Evolutionary conservation across 1,140 invertebrate genomes (phyloP).

Genomic region (Rhagoletis zephyria): DNA sequence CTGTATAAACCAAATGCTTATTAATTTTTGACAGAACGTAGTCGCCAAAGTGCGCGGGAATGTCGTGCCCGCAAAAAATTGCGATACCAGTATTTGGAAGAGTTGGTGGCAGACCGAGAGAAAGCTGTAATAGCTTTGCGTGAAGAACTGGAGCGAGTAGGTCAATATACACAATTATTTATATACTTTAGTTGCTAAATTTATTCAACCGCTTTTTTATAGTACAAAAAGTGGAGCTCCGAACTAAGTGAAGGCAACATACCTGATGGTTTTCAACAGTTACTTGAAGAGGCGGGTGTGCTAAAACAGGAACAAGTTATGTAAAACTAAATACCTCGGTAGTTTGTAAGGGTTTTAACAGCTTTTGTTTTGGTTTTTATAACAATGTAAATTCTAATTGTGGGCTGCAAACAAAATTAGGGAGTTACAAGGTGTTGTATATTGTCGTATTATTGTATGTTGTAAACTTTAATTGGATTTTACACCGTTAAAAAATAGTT

Average conservation of each 20-base stretch:
- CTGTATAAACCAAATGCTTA: constrained; percentile 64
- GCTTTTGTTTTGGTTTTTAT: background rate
- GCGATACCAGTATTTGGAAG: constrained; percentile 96
- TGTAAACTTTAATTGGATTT: no score
- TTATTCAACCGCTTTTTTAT: constrained; percentile 69
- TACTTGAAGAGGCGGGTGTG: constrained; percentile 81
- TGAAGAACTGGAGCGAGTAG: constrained; percentile 92
- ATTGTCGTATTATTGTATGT: no score
- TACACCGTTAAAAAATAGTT: no score
- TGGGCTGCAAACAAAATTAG: no score
- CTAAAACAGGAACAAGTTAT: constrained; percentile 77
- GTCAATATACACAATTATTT: constrained; percentile 67
- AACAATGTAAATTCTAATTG: background rate
- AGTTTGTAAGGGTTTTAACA: background rate
- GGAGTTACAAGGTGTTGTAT: no score
- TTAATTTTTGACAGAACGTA: constrained; percentile 81
- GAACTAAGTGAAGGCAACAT: constrained; percentile 85
- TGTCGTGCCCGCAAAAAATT: constrained; percentile 97
- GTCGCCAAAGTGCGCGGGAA: constrained; percentile 95
- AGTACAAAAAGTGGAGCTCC: constrained; percentile 86
- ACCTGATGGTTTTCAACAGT: constrained; percentile 83
- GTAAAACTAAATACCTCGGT: constrained; percentile 52
- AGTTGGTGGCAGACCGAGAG: constrained; percentile 92
- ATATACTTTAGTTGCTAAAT: constrained; percentile 5
- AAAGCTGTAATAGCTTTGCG: constrained; percentile 92